Conservation (phyloP, 2,113 vertebrate species). For the Vulpes lagopus region DNA sequence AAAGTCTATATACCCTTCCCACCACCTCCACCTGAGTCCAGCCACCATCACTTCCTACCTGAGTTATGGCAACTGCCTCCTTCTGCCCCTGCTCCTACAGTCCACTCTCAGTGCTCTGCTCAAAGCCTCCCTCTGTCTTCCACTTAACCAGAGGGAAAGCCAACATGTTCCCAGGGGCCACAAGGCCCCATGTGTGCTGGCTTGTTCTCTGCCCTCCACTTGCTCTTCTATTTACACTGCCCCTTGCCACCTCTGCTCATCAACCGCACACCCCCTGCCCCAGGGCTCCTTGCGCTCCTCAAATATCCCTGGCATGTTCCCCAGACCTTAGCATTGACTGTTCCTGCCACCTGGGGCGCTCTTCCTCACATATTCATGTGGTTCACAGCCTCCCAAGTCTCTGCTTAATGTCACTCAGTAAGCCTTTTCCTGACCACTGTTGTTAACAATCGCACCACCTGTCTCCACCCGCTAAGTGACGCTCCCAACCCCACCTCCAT, state of each 20-base stretch:
- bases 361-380: not conserved
- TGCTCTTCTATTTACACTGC: not conserved
- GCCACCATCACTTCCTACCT: not conserved
- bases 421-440: not conserved
- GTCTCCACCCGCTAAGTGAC: not conserved
- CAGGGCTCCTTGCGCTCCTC: not conserved
- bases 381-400: not conserved
- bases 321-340: not conserved
- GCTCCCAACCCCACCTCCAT: not conserved
- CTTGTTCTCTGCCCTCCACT: not conserved
- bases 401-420: not conserved
- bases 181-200: rapidly evolving
- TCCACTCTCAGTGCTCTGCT: not conserved
- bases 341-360: not conserved
- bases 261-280: too few species aligned
- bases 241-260: not conserved
- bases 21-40: not conserved
- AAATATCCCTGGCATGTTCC: not conserved
- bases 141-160: not conserved
- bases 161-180: too few species aligned
- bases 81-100: not conserved
- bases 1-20: not conserved
- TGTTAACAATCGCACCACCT: not conserved
- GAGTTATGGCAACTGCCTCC: not conserved
- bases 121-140: not conserved